Evolutionary conservation across 2,113 vertebrate species (phyloP).

Genomic region (Lipotes vexillifer): DNA sequence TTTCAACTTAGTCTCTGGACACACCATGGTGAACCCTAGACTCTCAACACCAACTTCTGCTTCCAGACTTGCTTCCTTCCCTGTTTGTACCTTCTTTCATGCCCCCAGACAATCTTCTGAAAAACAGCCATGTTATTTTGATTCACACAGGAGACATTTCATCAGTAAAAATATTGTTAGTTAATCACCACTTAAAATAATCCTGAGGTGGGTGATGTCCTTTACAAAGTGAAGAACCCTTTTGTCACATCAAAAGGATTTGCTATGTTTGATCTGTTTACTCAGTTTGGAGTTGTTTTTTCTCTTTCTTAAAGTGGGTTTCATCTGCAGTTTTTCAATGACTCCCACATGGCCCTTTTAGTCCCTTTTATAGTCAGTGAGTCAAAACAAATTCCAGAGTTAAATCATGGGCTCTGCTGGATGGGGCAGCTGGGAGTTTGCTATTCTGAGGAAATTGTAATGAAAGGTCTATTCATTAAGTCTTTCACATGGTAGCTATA

Average conservation of each 20-base stretch:
- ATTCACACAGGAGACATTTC: not conserved
- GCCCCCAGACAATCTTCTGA: not conserved
- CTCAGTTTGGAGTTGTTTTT: not conserved
- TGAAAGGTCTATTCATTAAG: slow-evolving; percentile 54
- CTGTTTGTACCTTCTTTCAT: not conserved
- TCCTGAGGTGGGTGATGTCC: not conserved
- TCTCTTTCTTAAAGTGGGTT: not conserved
- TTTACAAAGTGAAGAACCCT: not conserved
- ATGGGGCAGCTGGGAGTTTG: slow-evolving; percentile 35
- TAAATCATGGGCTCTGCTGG: slow-evolving; percentile 37
- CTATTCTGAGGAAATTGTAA: slow-evolving; percentile 63
- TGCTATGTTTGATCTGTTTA: not conserved
- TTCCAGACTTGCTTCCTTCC: not conserved
- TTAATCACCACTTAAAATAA: not conserved
- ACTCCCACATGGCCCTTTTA: not conserved
- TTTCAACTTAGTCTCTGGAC: not conserved
- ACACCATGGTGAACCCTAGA: rapidly evolving
- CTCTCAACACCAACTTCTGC: not conserved
- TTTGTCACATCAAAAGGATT: not conserved
- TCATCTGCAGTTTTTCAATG: not conserved
- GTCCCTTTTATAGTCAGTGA: slow-evolving; percentile 32
- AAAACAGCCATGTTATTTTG: not conserved
- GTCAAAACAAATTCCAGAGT: slow-evolving; percentile 51
- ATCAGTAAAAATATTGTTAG: not conserved
- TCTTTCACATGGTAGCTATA: slow-evolving; percentile 44